Conservation (phyloP, 2,797 vertebrate genomes). For the Cyprinella venusta region DNA sequence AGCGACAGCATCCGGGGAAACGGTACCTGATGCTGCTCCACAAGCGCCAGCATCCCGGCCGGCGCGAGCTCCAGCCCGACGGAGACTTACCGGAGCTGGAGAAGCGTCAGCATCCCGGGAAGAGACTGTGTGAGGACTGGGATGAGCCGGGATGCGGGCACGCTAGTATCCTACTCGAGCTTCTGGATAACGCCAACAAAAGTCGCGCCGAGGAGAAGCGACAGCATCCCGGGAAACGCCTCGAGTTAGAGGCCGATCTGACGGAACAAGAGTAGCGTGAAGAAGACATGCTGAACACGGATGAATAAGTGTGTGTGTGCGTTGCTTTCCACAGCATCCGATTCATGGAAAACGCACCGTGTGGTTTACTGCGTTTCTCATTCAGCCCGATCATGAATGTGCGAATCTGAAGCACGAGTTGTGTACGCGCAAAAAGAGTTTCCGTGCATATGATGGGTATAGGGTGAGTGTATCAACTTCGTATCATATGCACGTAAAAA, state of each 20-base stretch:
- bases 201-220: conserved; percentile 82
- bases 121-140: conserved; percentile 80
- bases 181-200: conserved; percentile 81
- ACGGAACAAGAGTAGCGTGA: conserved; percentile 68
- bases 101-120: conserved; percentile 88
- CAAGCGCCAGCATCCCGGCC: conserved; percentile 82
- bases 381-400: no score
- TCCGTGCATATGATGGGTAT: no score
- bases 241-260: conserved; percentile 73
- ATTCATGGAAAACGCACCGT: not conserved
- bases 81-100: conserved; percentile 69
- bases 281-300: conserved; percentile 29
- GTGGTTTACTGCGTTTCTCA: conserved; percentile 14
- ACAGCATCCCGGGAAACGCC: conserved; percentile 88
- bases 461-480: no score
- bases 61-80: conserved; percentile 69
- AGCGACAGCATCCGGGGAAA: conserved; percentile 86
- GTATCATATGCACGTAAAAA: no score
- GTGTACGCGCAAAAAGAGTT: no score
- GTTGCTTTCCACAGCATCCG: conserved; percentile 57
- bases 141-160: conserved; percentile 79
- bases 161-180: conserved; percentile 80
- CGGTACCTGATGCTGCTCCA: conserved; percentile 73
- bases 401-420: no score
- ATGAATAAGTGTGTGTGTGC: conserved; percentile 64